Conservation (phyloP, 2,888 invertebrate species). For the Erebia ligea region DNA sequence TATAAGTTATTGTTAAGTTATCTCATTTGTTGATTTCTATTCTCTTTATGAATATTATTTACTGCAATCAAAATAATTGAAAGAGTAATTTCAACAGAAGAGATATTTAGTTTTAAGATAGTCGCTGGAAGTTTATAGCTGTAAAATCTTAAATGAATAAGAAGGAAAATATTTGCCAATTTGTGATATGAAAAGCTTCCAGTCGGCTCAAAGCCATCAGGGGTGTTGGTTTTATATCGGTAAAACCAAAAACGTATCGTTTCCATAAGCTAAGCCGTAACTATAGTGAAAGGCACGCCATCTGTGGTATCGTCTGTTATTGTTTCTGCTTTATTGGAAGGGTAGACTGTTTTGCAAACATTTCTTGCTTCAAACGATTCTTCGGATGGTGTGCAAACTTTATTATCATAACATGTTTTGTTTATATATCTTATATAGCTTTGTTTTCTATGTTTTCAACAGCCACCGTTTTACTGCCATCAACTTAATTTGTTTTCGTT, state of each 20-base stretch:
- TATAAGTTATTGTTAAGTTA: constrained; percentile 40
- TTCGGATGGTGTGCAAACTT: constrained; percentile 75
- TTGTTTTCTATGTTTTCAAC: constrained; percentile 63
- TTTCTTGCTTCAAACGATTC: constrained; percentile 71
- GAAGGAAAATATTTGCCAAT: constrained; percentile 23
- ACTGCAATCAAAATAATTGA: not conserved
- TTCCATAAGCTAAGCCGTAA: constrained; percentile 72
- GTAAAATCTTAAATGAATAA: not conserved
- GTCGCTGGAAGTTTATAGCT: constrained; percentile 73
- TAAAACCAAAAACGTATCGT: constrained; percentile 79
- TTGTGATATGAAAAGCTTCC: constrained; percentile 64
- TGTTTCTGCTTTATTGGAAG: constrained; percentile 69
- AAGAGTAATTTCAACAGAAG: constrained; percentile 51
- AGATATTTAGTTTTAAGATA: constrained; percentile 73
- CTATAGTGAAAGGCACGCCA: constrained; percentile 67
- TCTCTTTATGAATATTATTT: not conserved
- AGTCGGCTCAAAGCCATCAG: constrained; percentile 79
- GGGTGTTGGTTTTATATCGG: constrained; percentile 81
- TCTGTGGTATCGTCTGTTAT: constrained; percentile 71
- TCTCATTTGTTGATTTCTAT: constrained; percentile 37
- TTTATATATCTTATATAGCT: constrained; percentile 75
- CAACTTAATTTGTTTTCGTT: constrained; percentile 60
- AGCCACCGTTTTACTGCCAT: constrained; percentile 54
- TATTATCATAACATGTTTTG: constrained; percentile 81
- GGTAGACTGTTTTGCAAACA: constrained; percentile 79